Conservation (phyloP, 2,888 invertebrate genomes). For the Leucozona laternaria region DNA sequence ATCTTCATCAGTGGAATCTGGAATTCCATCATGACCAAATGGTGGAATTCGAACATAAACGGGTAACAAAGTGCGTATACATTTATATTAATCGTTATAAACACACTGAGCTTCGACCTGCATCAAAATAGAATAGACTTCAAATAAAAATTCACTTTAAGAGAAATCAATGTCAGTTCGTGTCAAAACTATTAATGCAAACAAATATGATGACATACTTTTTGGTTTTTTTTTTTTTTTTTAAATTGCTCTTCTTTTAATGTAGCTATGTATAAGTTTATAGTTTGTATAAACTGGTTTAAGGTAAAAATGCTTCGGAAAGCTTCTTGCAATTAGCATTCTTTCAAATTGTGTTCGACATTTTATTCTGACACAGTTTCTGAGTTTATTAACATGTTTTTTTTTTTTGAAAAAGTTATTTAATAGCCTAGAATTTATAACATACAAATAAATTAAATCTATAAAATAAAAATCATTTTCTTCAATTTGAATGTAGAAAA, state of each 20-base stretch:
- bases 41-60: neutral
- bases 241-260: constrained; percentile 50
- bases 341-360: neutral
- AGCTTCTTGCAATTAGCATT: constrained; percentile 18
- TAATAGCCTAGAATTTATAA: too few species aligned
- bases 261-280: constrained; percentile 32
- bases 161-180: constrained; percentile 67
- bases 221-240: too few species aligned
- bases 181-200: constrained; percentile 45
- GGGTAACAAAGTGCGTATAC: constrained; percentile 1
- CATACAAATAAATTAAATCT: too few species aligned
- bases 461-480: too few species aligned
- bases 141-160: constrained; percentile 25
- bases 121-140: constrained; percentile 6
- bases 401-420: neutral
- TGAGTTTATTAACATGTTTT: constrained; percentile 27
- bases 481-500: too few species aligned
- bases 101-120: neutral
- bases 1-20: constrained; percentile 28
- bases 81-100: neutral
- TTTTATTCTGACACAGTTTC: constrained; percentile 41
- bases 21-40: constrained; percentile 35
- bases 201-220: constrained; percentile 58
- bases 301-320: neutral
- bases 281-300: constrained; percentile 23